Evolutionary conservation across 2,113 vertebrate species (phyloP), one percentile per base, ranked within the genome.

Genomic region (Oceanodroma tethys): DNA sequence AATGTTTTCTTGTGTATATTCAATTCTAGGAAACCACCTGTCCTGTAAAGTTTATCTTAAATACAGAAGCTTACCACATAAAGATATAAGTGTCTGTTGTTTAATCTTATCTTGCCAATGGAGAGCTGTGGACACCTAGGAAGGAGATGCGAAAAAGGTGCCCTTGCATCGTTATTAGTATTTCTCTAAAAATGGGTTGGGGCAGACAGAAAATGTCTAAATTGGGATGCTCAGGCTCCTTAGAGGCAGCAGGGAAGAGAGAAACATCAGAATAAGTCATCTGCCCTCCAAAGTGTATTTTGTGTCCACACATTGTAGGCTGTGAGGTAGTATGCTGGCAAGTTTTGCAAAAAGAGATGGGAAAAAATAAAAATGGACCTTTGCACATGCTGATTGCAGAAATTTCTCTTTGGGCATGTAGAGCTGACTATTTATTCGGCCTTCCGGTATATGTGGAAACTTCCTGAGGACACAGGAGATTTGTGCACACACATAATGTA

Each of bases 11-110:
- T 84, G 52, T 90, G 91, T 70, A 32, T 86, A 67, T 88, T 74
- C 58, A 79, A 3, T 67, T 79, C 66, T 90, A 89, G 93, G 83
- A 91, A 94, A 73, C 86, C 91, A 94, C 85, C 88, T 97, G 94
- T 86, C 65, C 95, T 93, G 73, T 91, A 88, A 93, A 95, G 83
- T 95, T 98, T 95, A 97, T 97, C 86, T 97, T 93, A 62, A 95
- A 81, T 93, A 94, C 93, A 93, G 96, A 94, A 96, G 93, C 95
- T 96, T 97, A 81, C 88, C 83, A 76, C 90, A 82, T 95, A 86
- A 81, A 94, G 91, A 93, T 93, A 66, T 15, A 89, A 67, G 85
- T 93, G 90, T 50, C 62, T 68, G 78, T 59, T 96, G 84, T 91
- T 91, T 71, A 89, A 75, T 56, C 62, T 93, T 86, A 91, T 66